Conservation (phyloP, 2,888 invertebrate species). For the Keiferia lycopersicella region DNA sequence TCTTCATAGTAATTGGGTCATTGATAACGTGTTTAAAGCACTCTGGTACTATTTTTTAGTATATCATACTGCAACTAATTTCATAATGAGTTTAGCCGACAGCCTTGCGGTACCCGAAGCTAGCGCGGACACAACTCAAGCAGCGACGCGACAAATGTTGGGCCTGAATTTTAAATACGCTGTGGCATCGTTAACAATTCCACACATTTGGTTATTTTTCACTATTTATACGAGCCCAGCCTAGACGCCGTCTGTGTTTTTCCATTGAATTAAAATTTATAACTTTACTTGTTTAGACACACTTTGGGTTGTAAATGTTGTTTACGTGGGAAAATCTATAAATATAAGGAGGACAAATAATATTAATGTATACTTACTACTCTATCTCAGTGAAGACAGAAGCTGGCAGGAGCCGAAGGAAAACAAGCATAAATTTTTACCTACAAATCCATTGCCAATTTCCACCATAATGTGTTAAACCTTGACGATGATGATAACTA, state of each 20-base stretch:
- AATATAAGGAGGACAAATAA: too few species aligned
- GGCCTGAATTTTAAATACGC: constrained; percentile 60
- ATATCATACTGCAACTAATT: not conserved
- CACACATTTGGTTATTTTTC: constrained; percentile 47
- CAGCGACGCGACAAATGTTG: constrained; percentile 56
- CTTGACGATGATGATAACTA: too few species aligned
- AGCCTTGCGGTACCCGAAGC: constrained; percentile 27
- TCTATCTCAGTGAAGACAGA: too few species aligned
- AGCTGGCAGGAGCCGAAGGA: too few species aligned
- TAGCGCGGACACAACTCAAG: constrained; percentile 27
- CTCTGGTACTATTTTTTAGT: too few species aligned
- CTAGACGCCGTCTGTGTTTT: constrained; percentile 28
- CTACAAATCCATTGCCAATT: too few species aligned
- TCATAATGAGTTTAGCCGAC: constrained; percentile 12
- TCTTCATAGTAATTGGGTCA: too few species aligned
- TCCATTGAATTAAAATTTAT: constrained; percentile 11
- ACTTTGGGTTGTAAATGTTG: not conserved
- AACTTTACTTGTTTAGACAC: constrained; percentile 5
- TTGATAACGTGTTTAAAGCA: too few species aligned
- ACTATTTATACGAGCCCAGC: constrained; percentile 26
- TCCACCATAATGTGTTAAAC: too few species aligned
- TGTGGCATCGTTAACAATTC: constrained; percentile 57
- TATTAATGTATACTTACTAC: too few species aligned
- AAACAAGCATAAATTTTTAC: too few species aligned
- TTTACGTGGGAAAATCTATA: not conserved